phyloP scores from a whole-genome alignment of 2,888 invertebrate genomes.

The Tachina fera region DNA sequence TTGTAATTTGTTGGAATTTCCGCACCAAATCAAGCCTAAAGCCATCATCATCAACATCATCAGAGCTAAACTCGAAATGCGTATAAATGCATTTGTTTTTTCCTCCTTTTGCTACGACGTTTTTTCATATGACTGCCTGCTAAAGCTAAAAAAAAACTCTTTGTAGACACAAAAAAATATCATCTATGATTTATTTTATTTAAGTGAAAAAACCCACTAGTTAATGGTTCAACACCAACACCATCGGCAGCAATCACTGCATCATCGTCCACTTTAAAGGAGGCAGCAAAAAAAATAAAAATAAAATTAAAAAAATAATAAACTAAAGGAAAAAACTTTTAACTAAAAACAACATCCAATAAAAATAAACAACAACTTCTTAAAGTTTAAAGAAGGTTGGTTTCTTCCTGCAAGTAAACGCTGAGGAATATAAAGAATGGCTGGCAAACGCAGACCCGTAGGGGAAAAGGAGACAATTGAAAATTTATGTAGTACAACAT shows the following conservation, averaged over 20 bases:
- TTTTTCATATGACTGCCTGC: no score
- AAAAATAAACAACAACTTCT: conserved; percentile 55
- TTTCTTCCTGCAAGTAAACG: conserved; percentile 25
- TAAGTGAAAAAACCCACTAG: conserved; percentile 67
- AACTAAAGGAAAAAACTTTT: not conserved
- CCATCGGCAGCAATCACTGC: conserved; percentile 66
- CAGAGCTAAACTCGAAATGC: conserved; percentile 62
- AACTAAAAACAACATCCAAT: conserved; percentile 49
- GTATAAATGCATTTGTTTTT: conserved; percentile 54
- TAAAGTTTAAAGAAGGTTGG: conserved; percentile 44
- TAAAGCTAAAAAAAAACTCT: conserved; percentile 35
- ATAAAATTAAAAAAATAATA: conserved; percentile 16
- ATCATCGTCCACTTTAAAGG: conserved; percentile 64
- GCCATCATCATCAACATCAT: conserved; percentile 64
- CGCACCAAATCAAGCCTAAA: conserved; percentile 66
- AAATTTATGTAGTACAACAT: not conserved
- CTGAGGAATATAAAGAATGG: not conserved
- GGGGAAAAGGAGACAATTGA: not conserved
- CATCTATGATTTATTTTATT: conserved; percentile 68
- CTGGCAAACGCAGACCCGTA: not conserved
- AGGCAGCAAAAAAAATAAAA: conserved; percentile 29
- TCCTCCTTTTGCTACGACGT: not conserved
- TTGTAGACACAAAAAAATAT: conserved; percentile 49
- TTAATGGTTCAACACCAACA: conserved; percentile 66
- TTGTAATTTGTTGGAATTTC: conserved; percentile 67